Base-by-base conservation (phyloP, 1,140 invertebrate species). In the Penaeus chinensis region DNA sequence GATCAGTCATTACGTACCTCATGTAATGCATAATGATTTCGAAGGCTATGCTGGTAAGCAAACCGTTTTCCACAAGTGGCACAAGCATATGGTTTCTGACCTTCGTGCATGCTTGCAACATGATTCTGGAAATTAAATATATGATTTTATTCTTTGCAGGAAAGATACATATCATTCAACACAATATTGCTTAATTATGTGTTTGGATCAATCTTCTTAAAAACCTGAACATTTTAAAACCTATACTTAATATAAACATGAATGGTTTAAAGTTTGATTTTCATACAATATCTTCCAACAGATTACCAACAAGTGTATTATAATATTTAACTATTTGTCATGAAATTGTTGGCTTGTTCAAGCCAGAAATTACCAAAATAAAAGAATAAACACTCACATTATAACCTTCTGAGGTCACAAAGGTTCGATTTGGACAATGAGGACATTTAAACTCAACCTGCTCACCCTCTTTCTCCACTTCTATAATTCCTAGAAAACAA, bases 31-130 rank as follows among this genome's bases (percentile, higher is more conserved):
- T 84, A 83, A 71, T 89, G 89, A 74, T 87, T 89, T 20, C 89
- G 89, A 27, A 89, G 89, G 54, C 89, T 89, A 71, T 89, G 85
- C 19, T 89, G 84, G 60, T 89, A 89, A 2, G 85, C 80, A 86
- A 89, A 89, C 63, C 86, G 77, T 77, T 89, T 89, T 42, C 86
- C 89, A 89, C 89, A 89, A 16, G 84, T 87, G 24, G 85, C 82
- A 85, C 89, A 89, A 24, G 79, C 81, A 71, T 74, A 81, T 42
- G 82, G 82, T 24, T 82, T 86, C 22, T 66, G 76, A 27, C 89
- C 84, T 63, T 87, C 85, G 37, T 89, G 89, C 81, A 84, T 87
- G 24, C 86, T 87, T 62, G 86, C 24, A 20, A 87, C 86, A 65
- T 87, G 86, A 60, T 74, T 87, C 86, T 87, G 86, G n/a, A 65